These are phyloP conservation scores for Enteromius argenteus DNA, from an alignment of 2,797 vertebrate genomes.

Conservation along the genomic window DNA sequence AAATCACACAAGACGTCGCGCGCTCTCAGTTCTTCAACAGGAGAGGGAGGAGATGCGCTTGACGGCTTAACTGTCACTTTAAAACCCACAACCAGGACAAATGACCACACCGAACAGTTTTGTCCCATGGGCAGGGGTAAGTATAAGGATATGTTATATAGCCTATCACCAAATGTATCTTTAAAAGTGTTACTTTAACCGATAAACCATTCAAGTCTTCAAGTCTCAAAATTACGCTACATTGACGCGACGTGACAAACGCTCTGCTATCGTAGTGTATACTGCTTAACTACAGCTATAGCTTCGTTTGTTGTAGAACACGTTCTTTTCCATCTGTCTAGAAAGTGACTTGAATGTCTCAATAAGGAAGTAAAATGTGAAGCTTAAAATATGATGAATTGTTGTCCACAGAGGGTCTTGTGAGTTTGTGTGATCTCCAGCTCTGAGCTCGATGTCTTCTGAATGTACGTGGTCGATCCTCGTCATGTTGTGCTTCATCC, in stretches of 20 bases:
- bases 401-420: conserved; percentile 34
- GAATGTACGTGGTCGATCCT: conserved; percentile 34
- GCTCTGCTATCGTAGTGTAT: neutral
- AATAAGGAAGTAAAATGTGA: neutral
- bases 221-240: neutral
- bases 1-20: neutral
- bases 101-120: neutral
- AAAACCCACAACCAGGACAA: neutral
- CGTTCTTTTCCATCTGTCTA: neutral
- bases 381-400: neutral
- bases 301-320: neutral
- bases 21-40: conserved; percentile 24
- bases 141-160: neutral
- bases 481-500: conserved; percentile 40
- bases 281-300: neutral
- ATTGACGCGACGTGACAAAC: neutral
- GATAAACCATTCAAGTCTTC: neutral
- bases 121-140: conserved; percentile 25
- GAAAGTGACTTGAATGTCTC: neutral
- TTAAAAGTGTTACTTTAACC: neutral
- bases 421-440: conserved; percentile 23
- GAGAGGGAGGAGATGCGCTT: conserved; percentile 1
- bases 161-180: neutral
- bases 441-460: conserved; percentile 53
- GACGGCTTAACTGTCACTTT: neutral